A percentile compares a stretch with the other conserved stretches of the same genome.
Evolutionary conservation across 2,888 invertebrate species (phyloP).

Genomic region (Melanchra persicariae): DNA sequence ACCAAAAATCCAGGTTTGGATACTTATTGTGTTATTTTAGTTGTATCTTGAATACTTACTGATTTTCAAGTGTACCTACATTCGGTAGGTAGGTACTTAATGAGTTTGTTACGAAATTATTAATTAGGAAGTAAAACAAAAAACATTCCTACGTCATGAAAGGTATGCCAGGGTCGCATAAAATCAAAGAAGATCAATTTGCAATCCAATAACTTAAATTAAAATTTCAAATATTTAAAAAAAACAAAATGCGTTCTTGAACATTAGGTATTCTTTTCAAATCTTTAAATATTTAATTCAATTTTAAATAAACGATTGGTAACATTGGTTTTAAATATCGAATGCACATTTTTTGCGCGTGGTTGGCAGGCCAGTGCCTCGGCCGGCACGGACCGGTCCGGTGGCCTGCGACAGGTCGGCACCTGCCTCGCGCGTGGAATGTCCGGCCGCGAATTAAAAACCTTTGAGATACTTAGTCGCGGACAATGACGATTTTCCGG

Average conservation of each 20-base stretch:
- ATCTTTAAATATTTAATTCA: slow-evolving; percentile 45
- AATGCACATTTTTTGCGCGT: slow-evolving; percentile 74
- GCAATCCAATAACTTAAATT: slow-evolving; percentile 11
- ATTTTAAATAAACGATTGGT: slow-evolving; percentile 61
- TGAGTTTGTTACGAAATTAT: slow-evolving; percentile 1
- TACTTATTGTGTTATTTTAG: background rate
- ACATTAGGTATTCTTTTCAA: slow-evolving; percentile 9
- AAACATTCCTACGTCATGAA: slow-evolving; percentile 8
- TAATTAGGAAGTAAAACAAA: background rate
- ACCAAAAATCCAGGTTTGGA: background rate
- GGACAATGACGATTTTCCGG: slow-evolving; percentile 74
- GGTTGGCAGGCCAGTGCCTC: slow-evolving; percentile 68
- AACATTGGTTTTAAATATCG: slow-evolving; percentile 71
- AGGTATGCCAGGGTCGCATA: slow-evolving; percentile 24
- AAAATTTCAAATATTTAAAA: slow-evolving; percentile 4
- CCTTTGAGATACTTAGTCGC: slow-evolving; percentile 67
- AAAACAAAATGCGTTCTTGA: slow-evolving; percentile 21
- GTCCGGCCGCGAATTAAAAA: slow-evolving; percentile 81
- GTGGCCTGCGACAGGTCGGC: slow-evolving; percentile 84
- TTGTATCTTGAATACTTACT: background rate
- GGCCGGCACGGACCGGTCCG: slow-evolving; percentile 72
- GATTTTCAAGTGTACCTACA: background rate
- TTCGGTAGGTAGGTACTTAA: too few species aligned
- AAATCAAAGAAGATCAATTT: slow-evolving; percentile 35
- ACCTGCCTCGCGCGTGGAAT: slow-evolving; percentile 84